phyloP scores from a whole-genome alignment of 2,888 invertebrate species.

The Lordiphosa andalusiaca region DNA sequence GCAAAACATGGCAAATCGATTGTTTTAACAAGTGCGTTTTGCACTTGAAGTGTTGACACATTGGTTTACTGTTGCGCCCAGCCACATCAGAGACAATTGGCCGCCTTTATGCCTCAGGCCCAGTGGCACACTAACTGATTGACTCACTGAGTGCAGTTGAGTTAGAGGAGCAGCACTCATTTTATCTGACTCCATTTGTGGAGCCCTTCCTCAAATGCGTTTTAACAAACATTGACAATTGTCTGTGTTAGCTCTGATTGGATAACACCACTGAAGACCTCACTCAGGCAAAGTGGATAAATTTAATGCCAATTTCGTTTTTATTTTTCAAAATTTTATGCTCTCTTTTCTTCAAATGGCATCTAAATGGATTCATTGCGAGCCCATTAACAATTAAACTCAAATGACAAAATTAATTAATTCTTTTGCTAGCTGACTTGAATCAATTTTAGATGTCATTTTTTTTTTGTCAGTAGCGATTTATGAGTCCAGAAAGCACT shows the following conservation, averaged over 20 bases:
- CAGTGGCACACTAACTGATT: conserved; percentile 39
- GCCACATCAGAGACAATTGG: conserved; percentile 55
- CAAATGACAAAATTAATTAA: too few species aligned
- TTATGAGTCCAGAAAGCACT: too few species aligned
- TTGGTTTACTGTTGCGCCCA: conserved; percentile 27
- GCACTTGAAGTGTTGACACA: conserved; percentile 53
- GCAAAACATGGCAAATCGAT: conserved; percentile 61
- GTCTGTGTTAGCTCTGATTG: not conserved
- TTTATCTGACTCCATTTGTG: conserved; percentile 29
- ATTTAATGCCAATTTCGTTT: too few species aligned
- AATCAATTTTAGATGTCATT: too few species aligned
- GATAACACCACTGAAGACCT: not conserved
- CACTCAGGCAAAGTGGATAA: too few species aligned
- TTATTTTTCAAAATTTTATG: too few species aligned
- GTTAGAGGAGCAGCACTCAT: conserved; percentile 15
- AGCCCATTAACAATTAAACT: too few species aligned
- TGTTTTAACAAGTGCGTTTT: conserved; percentile 58
- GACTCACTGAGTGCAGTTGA: conserved; percentile 13
- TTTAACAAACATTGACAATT: conserved; percentile 6
- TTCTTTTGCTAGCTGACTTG: too few species aligned
- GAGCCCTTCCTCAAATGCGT: conserved; percentile 1
- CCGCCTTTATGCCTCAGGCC: conserved; percentile 39
- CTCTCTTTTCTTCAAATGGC: too few species aligned
- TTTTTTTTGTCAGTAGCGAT: too few species aligned
- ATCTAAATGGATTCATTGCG: too few species aligned